Base-by-base conservation (phyloP, 2,797 vertebrate genomes). In the Allobates femoralis region DNA sequence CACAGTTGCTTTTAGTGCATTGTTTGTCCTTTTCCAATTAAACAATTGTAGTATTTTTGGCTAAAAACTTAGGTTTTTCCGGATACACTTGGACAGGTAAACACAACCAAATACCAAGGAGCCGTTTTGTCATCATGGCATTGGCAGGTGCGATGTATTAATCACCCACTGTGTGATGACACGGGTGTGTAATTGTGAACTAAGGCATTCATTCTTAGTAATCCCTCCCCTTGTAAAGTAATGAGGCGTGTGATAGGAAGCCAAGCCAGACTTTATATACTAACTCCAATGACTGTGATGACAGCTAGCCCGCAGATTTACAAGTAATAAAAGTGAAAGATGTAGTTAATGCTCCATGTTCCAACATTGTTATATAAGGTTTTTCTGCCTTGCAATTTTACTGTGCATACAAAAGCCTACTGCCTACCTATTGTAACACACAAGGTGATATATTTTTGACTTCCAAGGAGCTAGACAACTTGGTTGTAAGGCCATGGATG, bases 111-210 rank as follows among this genome's bases (percentile, higher is more conserved):
- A 66, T 30, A 37, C 21, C 83, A 67, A 11, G 6, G 8, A 62
- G 30, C 21, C 50, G n/a, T 78, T 85, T 60, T 85, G 53, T 79
- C 64, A 28, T 11, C 8, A 41, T 71, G 26, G 30, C 18, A 14
- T 51, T 41, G 77, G 58, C 77, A 80, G 55, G 66, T 80, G 41
- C 56, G n/a, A 55, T 86, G 41, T 75, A 71, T 50, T 74, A 86
- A 64, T 86, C 32, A 75, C 53, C 16, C 32, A 75, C 28, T 60
- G 32, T 41, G 16, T 53, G 21, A 34, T 50, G 78, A 75, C 78
- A 86, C 10, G 56, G 79, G 46, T 67, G n/a, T 86, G 71, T 86
- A 76, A 67, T 46, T 75, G 46, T 82, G 71, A 62, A 86, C 66
- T 86, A 81, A 76, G 56, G 58, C 69, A 86, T 81, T 81, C 62